A percentile compares a stretch with the other conserved stretches of the same genome.
Conservation (phyloP, 1,140 invertebrate genomes). For the Leptinotarsa undecemlineata region DNA sequence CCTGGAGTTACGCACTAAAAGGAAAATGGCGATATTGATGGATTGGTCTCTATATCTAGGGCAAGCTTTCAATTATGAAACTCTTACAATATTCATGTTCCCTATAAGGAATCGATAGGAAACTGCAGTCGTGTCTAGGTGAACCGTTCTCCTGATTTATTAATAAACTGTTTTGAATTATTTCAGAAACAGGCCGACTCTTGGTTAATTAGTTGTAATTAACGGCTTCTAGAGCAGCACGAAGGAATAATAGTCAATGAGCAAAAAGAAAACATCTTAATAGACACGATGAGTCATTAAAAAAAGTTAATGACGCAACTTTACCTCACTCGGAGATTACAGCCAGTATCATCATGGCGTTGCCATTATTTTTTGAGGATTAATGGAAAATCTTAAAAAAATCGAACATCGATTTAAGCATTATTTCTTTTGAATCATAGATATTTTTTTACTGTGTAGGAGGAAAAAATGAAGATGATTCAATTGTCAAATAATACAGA, state of each 20-base stretch:
- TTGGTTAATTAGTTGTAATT: conserved; percentile 38
- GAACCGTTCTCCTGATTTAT: conserved; percentile 41
- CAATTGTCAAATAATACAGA: too few relatives aligned
- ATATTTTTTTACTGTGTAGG: too few relatives aligned
- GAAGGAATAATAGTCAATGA: background rate
- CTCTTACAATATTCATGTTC: conserved; percentile 29
- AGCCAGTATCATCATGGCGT: background rate
- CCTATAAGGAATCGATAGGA: conserved; percentile 35
- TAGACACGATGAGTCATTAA: conserved; percentile 11
- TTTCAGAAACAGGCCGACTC: conserved; percentile 34
- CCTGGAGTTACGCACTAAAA: background rate
- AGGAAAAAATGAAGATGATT: too few relatives aligned
- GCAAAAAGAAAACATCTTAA: conserved; percentile 1
- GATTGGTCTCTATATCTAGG: conserved; percentile 26
- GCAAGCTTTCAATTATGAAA: conserved; percentile 27
- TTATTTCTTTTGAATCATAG: too few relatives aligned
- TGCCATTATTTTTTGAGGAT: background rate
- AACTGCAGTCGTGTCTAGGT: conserved; percentile 27
- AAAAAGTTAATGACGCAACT: conserved; percentile 1
- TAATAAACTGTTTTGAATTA: conserved; percentile 46
- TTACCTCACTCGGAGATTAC: background rate
- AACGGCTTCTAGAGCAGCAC: conserved; percentile 25
- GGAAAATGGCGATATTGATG: conserved; percentile 18
- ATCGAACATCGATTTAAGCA: too few relatives aligned
- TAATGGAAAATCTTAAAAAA: too few relatives aligned